Base-by-base conservation (phyloP, 2,797 vertebrate genomes). In the Cryptoblepharus egeriae region DNA sequence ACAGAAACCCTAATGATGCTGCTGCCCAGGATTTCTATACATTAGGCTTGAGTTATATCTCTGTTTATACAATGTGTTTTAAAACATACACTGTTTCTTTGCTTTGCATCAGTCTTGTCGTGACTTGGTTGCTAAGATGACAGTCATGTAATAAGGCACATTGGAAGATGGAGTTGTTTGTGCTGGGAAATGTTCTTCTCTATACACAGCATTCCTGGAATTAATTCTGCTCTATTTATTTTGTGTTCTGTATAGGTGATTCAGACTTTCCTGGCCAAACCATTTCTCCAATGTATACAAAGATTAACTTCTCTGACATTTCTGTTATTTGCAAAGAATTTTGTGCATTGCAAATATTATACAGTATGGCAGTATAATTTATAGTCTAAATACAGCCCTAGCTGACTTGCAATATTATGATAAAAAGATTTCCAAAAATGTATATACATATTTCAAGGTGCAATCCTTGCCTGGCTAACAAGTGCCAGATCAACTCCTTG, bases 241-340 rank as follows among this genome's bases (percentile, higher is more conserved):
- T 52, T 52, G 49, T 52, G 49, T 52, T 16, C 49, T 52, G 18
- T 90, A 86, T 82, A 32, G 80, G 77, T 57, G 32, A 77, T 61
- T 90, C 68, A 49, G 71, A 81, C 35, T 84, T 88, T 79, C 35
- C 55, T 65, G 85, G 83, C 86, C 57, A 74, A 85, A 68, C 4
- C 72, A 20, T 87, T 85, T 20, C 75, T 93, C 83, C 82, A 30
- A 88, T 87, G 79, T 88, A 79, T 86, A 80, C 49, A 49, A 79
- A 45, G 84, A 63, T 26, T 83, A 81, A 63, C 60, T 67, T 55
- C 28, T 75, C 37, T 78, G 67, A 88, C 84, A 88, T 86, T 88
- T 91, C 65, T 90, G 37, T 87, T 88, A 30, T 90, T 90, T 88
- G 70, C 73, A 88, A 68, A 88, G 77, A 71, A 75, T 81, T 28